These are phyloP conservation scores for Kradibia gibbosae DNA, from an alignment of 1,140 invertebrate genomes.

Conservation along the genomic window DNA sequence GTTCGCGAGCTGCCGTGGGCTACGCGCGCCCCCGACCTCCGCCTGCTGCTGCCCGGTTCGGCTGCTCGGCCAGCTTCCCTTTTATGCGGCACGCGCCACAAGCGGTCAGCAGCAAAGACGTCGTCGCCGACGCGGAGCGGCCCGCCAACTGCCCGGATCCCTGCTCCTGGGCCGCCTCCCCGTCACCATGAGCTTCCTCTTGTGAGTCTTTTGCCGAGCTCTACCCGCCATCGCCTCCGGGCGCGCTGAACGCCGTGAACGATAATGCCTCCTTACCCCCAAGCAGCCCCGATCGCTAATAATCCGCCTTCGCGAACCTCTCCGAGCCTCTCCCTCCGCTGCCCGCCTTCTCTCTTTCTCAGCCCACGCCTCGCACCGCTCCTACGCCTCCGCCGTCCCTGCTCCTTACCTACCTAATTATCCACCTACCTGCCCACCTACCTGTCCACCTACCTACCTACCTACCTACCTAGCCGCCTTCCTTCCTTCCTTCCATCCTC, in stretches of 20 bases:
- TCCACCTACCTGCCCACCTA: not conserved
- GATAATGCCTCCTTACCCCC: too few relatives aligned
- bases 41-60: conserved; percentile 24
- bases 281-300: too few relatives aligned
- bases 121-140: conserved; percentile 7
- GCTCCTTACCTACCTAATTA: not conserved
- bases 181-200: conserved; percentile 49
- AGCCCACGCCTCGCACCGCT: not conserved
- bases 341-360: too few relatives aligned
- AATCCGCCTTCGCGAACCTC: too few relatives aligned
- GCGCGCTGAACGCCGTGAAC: too few relatives aligned
- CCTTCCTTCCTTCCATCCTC: not conserved
- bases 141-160: conserved; percentile 3
- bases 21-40: conserved; percentile 7
- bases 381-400: not conserved
- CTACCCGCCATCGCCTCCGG: not conserved
- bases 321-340: too few relatives aligned
- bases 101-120: not conserved
- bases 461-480: not conserved
- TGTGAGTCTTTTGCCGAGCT: conserved; percentile 28
- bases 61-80: conserved; percentile 29
- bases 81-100: conserved; percentile 36
- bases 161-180: conserved; percentile 27
- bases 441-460: too few relatives aligned
- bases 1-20: not conserved